Base-by-base conservation (phyloP, 2,888 invertebrate species). In the Meiosimyza decipiens region DNA sequence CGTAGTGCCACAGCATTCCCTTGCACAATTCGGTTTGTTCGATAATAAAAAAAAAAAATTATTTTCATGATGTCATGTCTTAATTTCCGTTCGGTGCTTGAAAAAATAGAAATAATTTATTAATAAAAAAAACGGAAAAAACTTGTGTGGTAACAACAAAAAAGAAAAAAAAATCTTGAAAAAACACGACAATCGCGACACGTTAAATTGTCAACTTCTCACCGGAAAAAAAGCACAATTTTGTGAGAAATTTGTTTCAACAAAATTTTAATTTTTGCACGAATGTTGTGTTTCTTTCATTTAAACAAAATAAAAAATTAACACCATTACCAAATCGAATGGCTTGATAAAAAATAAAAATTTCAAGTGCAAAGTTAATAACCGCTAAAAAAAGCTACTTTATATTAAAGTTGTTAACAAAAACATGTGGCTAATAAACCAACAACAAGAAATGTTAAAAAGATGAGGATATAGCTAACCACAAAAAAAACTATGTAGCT, bases 11-110 rank as follows among this genome's bases (percentile, higher is more conserved):
- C 49, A 54, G 6, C 59, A 15, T 18, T 28, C 40, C 18, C 64
- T 64, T 22, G 64, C 64, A 51, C 11, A 50, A 28, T 18, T 51
- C 50, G 51, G 28, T 28, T 28, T 28, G 28, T 28, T 28, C 28
- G 28, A 28, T 28, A 28, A 28, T 3, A 28, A 28, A 28, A 28
- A 4, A 28, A 2, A 28, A 64, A 64, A 51, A 64, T 18, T 64
- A 51, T 64, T 64, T 40, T 9, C 15, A 64, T 64, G 64, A 64
- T 64, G 64, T 64, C 64, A 64, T 64, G 47, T 63, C 18, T 63
- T 15, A 28, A 64, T 22, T 40, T 18, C 16, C 51, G 50, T 28
- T 9, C 12, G 22, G 22, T n/a, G 64, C 64, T 33, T 40, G 11
- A 64, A 64, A 63, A 63, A 63, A 22, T 51, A 64, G 13, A 49